These are phyloP conservation scores for Bombycilla garrulus DNA, from an alignment of 2,113 vertebrate species.

Conservation along the genomic window DNA sequence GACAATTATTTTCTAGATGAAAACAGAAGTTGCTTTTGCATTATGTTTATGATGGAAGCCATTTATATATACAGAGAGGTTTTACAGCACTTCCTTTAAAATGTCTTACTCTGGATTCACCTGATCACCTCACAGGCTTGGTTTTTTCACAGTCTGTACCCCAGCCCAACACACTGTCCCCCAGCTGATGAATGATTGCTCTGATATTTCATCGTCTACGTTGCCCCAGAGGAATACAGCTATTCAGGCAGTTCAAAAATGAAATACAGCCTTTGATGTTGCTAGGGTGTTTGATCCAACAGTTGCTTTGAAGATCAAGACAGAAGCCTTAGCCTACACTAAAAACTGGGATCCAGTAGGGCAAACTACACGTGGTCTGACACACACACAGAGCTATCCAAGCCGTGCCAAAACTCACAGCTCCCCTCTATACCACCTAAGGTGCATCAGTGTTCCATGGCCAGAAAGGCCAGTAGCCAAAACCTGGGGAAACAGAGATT, in stretches of 20 bases:
- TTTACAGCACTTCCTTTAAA: neutral
- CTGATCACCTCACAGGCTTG: rapidly evolving
- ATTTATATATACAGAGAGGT: neutral
- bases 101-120: neutral
- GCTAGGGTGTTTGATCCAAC: neutral
- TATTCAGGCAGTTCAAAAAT: neutral
- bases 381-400: neutral
- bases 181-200: neutral
- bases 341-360: neutral
- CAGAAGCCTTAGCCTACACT: neutral
- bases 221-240: neutral
- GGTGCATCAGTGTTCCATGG: neutral
- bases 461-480: neutral
- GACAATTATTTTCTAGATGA: neutral
- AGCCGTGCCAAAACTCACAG: neutral
- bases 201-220: neutral
- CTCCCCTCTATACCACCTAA: neutral
- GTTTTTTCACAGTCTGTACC: neutral
- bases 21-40: neutral
- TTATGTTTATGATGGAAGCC: neutral
- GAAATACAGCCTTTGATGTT: neutral
- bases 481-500: neutral
- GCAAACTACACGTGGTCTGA: neutral
- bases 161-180: neutral
- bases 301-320: conserved; percentile 19